phyloP scores from a whole-genome alignment of 1,140 invertebrate genomes.

The Drosophila bocqueti region DNA sequence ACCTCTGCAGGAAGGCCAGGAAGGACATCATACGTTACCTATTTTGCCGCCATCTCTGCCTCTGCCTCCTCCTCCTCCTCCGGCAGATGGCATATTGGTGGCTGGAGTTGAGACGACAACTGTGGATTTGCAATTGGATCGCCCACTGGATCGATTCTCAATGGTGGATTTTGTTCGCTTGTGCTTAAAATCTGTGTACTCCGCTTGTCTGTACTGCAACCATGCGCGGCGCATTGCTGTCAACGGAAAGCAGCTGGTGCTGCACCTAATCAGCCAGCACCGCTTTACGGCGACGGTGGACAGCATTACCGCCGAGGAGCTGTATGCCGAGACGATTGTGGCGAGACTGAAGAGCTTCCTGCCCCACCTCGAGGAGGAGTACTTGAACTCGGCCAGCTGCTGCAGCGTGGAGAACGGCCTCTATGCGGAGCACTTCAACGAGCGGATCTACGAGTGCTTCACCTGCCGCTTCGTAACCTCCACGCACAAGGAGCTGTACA shows the following conservation, averaged over 20 bases:
- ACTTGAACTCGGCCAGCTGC: conserved; percentile 90
- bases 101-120: conserved; percentile 88
- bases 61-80: conserved; percentile 2
- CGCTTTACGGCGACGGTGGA: conserved; percentile 90
- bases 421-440: conserved; percentile 65
- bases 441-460: conserved; percentile 92
- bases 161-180: conserved; percentile 90
- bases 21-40: not conserved
- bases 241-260: conserved; percentile 91
- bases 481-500: conserved; percentile 92
- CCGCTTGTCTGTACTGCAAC: conserved; percentile 92
- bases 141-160: conserved; percentile 90
- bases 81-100: conserved; percentile 78
- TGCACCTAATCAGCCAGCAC: conserved; percentile 92
- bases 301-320: conserved; percentile 90
- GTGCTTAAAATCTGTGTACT: conserved; percentile 89
- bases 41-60: not conserved
- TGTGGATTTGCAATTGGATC: conserved; percentile 90
- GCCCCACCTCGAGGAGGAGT: conserved; percentile 87
- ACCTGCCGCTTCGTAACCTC: conserved; percentile 91
- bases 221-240: conserved; percentile 93
- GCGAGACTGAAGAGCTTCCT: conserved; percentile 88
- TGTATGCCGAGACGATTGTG: conserved; percentile 90
- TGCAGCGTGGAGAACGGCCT: conserved; percentile 86
- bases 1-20: not conserved